These are phyloP conservation scores for Australoheros scitulus DNA, from an alignment of 2,113 vertebrate genomes.

Conservation along the genomic window DNA sequence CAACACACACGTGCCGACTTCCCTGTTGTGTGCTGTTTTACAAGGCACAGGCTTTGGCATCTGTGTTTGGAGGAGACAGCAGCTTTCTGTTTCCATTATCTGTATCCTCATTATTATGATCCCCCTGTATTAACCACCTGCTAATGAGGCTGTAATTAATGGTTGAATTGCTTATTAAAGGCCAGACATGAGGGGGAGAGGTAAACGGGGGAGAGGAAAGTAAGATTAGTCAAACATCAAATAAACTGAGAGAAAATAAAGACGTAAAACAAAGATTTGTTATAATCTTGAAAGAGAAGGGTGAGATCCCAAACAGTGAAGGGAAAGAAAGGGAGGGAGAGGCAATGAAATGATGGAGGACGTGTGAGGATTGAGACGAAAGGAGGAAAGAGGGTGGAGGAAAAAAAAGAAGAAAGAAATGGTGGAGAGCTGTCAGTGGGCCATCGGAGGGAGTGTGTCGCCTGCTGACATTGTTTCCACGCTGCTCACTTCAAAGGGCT, in stretches of 20 bases:
- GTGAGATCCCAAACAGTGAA: constrained; percentile 22
- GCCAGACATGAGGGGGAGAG: constrained; percentile 37
- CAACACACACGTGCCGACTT: constrained; percentile 2
- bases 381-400: constrained; percentile 2
- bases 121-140: constrained; percentile 61
- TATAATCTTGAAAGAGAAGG: constrained; percentile 33
- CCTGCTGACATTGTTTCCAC: constrained; percentile 80
- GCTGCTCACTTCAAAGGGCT: constrained; percentile 80
- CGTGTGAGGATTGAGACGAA: constrained; percentile 53
- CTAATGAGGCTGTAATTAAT: constrained; percentile 73
- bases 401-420: constrained; percentile 32
- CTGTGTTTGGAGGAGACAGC: constrained; percentile 44
- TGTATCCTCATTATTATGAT: constrained; percentile 68
- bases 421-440: constrained; percentile 68
- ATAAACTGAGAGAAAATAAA: constrained; percentile 10
- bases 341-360: constrained; percentile 37
- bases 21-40: constrained; percentile 11
- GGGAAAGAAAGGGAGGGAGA: constrained; percentile 12
- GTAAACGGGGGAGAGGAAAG: constrained; percentile 14
- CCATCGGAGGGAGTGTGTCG: constrained; percentile 69
- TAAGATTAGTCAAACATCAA: constrained; percentile 17
- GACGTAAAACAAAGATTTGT: constrained; percentile 13
- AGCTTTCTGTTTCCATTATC: constrained; percentile 57
- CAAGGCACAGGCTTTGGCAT: constrained; percentile 28
- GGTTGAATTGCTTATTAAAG: constrained; percentile 66